Evolutionary conservation across 2,797 vertebrate genomes (phyloP).

Genomic region (Triplophysa bombifrons): DNA sequence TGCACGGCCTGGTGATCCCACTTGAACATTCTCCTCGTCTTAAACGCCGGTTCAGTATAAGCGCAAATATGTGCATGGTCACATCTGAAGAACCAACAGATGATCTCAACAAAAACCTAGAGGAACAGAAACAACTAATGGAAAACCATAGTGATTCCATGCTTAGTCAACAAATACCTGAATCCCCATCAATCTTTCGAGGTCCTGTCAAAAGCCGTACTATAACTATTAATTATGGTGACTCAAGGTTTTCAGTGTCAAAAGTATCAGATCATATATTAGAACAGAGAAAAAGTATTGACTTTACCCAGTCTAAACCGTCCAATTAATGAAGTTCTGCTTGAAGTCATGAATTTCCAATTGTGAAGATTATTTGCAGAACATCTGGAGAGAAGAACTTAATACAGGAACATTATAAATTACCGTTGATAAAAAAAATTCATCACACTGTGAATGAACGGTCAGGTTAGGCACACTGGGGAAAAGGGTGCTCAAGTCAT

Average conservation of each 20-base stretch:
- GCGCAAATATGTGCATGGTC: conserved; percentile 72
- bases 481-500: no score
- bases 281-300: conserved; percentile 37
- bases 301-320: neutral
- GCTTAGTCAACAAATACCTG: neutral
- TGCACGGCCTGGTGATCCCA: conserved; percentile 68
- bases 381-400: neutral
- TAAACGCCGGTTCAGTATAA: conserved; percentile 73
- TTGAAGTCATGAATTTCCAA: neutral
- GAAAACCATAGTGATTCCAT: conserved; percentile 68
- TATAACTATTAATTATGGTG: conserved; percentile 65
- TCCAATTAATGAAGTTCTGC: neutral
- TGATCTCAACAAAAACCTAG: conserved; percentile 58
- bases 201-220: conserved; percentile 74
- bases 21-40: conserved; percentile 74
- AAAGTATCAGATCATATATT: conserved; percentile 62
- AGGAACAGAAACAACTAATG: conserved; percentile 71
- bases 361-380: neutral
- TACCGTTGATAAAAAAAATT: no score
- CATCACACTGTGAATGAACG: no score
- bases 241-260: conserved; percentile 70
- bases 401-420: no score
- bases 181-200: conserved; percentile 61
- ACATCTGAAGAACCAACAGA: conserved; percentile 64
- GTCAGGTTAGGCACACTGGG: no score